phyloP scores from a whole-genome alignment of 2,888 invertebrate species.

The Tenthredo notha region DNA sequence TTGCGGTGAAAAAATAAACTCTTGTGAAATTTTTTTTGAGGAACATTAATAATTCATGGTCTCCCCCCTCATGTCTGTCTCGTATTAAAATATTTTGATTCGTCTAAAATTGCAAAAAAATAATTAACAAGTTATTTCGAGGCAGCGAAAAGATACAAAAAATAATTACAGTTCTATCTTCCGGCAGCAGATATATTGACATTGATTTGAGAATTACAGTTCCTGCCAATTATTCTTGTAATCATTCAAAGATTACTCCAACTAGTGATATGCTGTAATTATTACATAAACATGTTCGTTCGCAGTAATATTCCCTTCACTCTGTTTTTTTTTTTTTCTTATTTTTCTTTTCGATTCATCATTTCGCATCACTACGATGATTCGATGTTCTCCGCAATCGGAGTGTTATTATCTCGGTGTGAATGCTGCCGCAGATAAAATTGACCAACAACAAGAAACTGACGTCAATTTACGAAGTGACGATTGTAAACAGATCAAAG shows the following conservation, averaged over 20 bases:
- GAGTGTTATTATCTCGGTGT: neutral
- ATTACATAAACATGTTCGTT: neutral
- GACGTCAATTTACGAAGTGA: slow-evolving; percentile 49
- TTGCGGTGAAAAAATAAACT: slow-evolving; percentile 7
- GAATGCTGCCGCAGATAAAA: neutral
- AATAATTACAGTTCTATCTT: slow-evolving; percentile 15
- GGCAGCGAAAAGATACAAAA: neutral
- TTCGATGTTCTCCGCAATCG: neutral
- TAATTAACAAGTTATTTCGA: neutral
- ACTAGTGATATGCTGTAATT: neutral
- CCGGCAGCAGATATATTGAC: slow-evolving; percentile 28
- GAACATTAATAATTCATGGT: slow-evolving; percentile 32
- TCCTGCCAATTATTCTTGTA: slow-evolving; percentile 1
- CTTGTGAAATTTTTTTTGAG: slow-evolving; percentile 1
- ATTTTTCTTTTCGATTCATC: neutral
- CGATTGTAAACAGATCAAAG: slow-evolving; percentile 54
- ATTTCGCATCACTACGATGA: neutral
- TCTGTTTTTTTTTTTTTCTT: neutral
- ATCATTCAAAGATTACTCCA: slow-evolving; percentile 13
- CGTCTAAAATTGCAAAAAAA: slow-evolving; percentile 16
- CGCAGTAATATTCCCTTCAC: neutral
- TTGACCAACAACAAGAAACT: slow-evolving; percentile 44
- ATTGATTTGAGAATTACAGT: neutral
- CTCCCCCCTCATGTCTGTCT: neutral
- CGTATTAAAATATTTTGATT: slow-evolving; percentile 16